Evolutionary conservation across 2,113 vertebrate species (phyloP), one percentile per base, ranked within the genome.

Genomic region (Bolborhynchus lineola): DNA sequence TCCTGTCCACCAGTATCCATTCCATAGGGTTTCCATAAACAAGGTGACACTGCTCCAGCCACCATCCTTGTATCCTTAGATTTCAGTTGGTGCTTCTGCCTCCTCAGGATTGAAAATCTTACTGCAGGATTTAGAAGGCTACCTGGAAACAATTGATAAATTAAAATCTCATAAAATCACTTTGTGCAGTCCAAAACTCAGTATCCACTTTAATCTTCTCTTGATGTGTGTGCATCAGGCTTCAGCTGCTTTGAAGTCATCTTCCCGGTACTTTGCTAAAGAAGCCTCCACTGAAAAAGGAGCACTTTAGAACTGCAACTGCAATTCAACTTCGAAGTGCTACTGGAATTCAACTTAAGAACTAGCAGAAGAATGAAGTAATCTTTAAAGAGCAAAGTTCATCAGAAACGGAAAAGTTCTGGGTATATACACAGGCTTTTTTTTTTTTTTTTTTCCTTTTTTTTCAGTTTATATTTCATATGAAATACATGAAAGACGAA

Each of bases 221-320:
- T 42, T 70, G 63, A 50, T 75, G 10, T n/a, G 13, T 6, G 8
- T 44, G 44, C 16, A 47, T 52, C 33, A 60, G 24, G n/a, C 50
- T 80, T 69, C 63, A 76, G 46, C 44, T 68, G 18, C 35, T 71
- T 81, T 60, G 33, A 87, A 81, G 57, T 76, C 9, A 42, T 44
- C 62, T 75, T 81, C 59, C 57, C 78, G 60, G 39, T 72, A 67
- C 25, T 93, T 79, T 94, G 49, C 49, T 70, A 55, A 76, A 93
- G 72, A 50, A 86, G 18, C 16, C 17, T 70, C 18, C 52, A 24
- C 6, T 49, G 63, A 65, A 64, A 71, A 64, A 81, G 31, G 15
- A 78, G 24, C 33, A 65, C 2, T 1, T 88, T 60, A 64, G 53
- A 82, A 82, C 29, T 78, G 23, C 46, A 78, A 19, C 10, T 83